Evolutionary conservation across 1,140 invertebrate genomes (phyloP).

Genomic region (Drosophila rhopaloa): DNA sequence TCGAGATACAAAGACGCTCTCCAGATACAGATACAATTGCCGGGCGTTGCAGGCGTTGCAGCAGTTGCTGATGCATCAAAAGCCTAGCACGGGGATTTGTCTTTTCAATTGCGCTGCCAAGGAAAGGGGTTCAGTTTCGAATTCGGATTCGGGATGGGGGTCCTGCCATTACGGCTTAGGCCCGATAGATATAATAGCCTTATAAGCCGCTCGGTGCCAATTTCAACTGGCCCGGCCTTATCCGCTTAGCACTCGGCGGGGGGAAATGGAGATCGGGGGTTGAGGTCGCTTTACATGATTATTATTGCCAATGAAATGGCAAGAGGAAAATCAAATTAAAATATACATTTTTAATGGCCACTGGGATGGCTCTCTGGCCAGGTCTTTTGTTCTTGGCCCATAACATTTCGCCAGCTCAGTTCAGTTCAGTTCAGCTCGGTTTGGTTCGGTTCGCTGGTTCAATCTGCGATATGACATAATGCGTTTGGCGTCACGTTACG

Average conservation of each 20-base stretch:
- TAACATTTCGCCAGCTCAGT: constrained; percentile 47
- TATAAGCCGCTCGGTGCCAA: constrained; percentile 58
- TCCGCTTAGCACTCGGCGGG: constrained; percentile 55
- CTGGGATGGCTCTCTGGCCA: constrained; percentile 25
- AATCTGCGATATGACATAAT: constrained; percentile 82
- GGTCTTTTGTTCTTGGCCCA: constrained; percentile 75
- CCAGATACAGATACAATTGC: constrained; percentile 37
- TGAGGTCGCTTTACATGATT: constrained; percentile 69
- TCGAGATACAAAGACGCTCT: constrained; percentile 51
- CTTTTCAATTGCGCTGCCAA: constrained; percentile 39
- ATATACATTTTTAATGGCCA: constrained; percentile 81
- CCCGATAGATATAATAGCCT: constrained; percentile 65
- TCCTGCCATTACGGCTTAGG: constrained; percentile 63
- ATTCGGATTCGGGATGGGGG: constrained; percentile 14
- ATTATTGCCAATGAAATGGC: constrained; percentile 54
- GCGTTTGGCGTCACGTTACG: constrained; percentile 76
- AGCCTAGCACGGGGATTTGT: constrained; percentile 47
- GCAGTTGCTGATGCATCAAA: constrained; percentile 53
- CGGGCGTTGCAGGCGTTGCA: constrained; percentile 38
- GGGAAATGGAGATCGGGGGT: constrained; percentile 16
- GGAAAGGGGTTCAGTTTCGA: constrained; percentile 14
- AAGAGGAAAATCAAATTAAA: constrained; percentile 80
- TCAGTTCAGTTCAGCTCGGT: constrained; percentile 42
- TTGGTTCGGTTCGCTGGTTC: constrained; percentile 69
- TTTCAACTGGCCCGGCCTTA: constrained; percentile 48